phyloP scores from a whole-genome alignment of 1,140 invertebrate species.

The Anoplolepis gracilipes region DNA sequence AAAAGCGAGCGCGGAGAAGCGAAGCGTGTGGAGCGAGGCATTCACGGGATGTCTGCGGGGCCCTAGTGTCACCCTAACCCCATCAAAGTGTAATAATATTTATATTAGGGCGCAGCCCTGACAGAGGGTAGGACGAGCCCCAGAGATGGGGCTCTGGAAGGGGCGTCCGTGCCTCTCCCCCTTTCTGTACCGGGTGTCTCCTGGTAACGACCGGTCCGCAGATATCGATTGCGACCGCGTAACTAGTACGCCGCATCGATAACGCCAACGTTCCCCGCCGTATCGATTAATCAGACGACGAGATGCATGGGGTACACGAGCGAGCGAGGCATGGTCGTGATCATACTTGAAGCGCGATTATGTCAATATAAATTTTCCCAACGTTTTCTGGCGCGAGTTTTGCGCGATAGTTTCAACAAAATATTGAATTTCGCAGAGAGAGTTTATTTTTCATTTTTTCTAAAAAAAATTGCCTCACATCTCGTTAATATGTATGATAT shows the following conservation, averaged over 20 bases:
- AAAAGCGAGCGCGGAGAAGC: slow-evolving; percentile 75
- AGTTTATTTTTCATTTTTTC: slow-evolving; percentile 1
- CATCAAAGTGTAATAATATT: slow-evolving; percentile 86
- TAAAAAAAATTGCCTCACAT: background rate
- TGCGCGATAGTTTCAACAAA: background rate
- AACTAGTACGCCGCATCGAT: slow-evolving; percentile 66
- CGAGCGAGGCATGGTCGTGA: too few relatives aligned
- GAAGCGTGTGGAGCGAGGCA: slow-evolving; percentile 48
- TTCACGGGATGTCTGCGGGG: slow-evolving; percentile 69
- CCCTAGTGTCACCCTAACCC: slow-evolving; percentile 84
- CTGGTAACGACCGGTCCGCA: slow-evolving; percentile 71
- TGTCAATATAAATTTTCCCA: background rate
- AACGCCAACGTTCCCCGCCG: background rate
- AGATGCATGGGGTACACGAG: background rate
- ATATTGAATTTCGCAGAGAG: background rate
- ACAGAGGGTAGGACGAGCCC: slow-evolving; percentile 71
- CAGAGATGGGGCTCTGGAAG: slow-evolving; percentile 66
- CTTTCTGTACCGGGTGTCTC: slow-evolving; percentile 67
- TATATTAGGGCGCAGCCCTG: slow-evolving; percentile 84
- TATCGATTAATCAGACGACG: slow-evolving; percentile 47
- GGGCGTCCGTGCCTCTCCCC: slow-evolving; percentile 55
- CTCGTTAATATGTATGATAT: background rate
- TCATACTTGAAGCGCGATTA: background rate
- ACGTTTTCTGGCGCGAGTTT: background rate
- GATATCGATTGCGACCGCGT: slow-evolving; percentile 72